These are phyloP conservation scores for Schlechtendalia chinensis DNA, from an alignment of 1,140 invertebrate genomes.

Conservation along the genomic window DNA sequence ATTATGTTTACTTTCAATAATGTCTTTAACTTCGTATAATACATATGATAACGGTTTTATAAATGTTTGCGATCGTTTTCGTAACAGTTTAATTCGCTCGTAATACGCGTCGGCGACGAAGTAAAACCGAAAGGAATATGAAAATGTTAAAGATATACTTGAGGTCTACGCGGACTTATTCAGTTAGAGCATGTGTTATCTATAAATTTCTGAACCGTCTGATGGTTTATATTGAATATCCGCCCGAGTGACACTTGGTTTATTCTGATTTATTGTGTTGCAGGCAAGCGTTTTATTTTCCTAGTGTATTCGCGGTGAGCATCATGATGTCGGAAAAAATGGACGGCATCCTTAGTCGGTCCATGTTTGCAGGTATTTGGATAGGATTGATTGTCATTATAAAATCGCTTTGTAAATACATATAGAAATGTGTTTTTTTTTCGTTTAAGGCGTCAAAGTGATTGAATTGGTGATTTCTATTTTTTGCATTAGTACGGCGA, in stretches of 20 bases:
- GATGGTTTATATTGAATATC: too few species aligned
- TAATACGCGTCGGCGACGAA: too few species aligned
- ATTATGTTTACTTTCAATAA: too few species aligned
- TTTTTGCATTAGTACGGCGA: constrained; percentile 6
- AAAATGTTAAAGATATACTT: too few species aligned
- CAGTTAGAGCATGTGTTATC: too few species aligned
- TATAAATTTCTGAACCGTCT: too few species aligned
- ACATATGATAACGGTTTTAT: too few species aligned
- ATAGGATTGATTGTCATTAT: not conserved
- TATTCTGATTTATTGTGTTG: not conserved
- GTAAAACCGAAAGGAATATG: too few species aligned
- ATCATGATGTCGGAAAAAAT: constrained; percentile 53
- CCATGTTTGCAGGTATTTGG: constrained; percentile 53
- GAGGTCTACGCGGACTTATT: too few species aligned
- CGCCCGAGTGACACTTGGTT: not conserved
- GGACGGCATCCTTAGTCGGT: constrained; percentile 53
- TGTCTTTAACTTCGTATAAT: too few species aligned
- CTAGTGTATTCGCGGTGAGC: constrained; percentile 53
- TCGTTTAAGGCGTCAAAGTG: constrained; percentile 13
- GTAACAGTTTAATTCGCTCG: too few species aligned
- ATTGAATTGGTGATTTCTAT: constrained; percentile 22
- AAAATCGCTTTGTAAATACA: not conserved
- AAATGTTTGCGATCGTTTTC: too few species aligned
- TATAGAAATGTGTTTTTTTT: not conserved
- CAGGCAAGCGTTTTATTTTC: constrained; percentile 53